phyloP scores from a whole-genome alignment of 2,888 invertebrate genomes.

The Alviniconcha strummeri region DNA sequence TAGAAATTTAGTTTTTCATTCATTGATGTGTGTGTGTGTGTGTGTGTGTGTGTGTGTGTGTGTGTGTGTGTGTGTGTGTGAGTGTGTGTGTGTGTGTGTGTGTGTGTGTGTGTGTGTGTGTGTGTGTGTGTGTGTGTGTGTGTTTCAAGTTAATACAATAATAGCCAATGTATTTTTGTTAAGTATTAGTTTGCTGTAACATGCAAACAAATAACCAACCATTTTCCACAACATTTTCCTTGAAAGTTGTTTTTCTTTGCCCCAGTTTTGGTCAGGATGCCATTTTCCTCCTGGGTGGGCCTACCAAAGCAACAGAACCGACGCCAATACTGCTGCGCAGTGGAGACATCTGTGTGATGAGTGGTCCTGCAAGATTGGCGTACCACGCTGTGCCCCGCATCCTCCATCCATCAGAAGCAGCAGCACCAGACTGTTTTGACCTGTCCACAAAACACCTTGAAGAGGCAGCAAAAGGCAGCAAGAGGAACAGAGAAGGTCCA shows the following conservation, averaged over 20 bases:
- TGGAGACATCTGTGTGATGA: conserved; percentile 95
- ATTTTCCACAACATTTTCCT: too few species aligned
- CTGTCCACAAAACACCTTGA: neutral
- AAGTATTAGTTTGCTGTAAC: too few species aligned
- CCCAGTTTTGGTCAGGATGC: conserved; percentile 95
- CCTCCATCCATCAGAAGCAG: conserved; percentile 32
- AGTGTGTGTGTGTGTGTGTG: neutral
- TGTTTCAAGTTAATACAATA: neutral
- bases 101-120: neutral
- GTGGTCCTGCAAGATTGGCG: conserved; percentile 85
- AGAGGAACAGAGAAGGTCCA: neutral
- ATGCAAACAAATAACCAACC: too few species aligned
- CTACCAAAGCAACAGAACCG: conserved; percentile 75
- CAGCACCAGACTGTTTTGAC: neutral
- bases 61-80: conserved; percentile 3
- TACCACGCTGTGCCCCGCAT: conserved; percentile 97
- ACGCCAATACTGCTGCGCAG: conserved; percentile 83
- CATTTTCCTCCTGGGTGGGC: conserved; percentile 93
- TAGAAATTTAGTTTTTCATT: too few species aligned
- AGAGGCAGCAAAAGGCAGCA: neutral
- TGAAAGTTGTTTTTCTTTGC: conserved; percentile 54
- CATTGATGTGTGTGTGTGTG: neutral
- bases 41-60: neutral
- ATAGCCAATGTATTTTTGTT: neutral
- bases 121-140: neutral